These are phyloP conservation scores for Scartelaos histophorus DNA, from an alignment of 2,113 vertebrate species.

Conservation along the genomic window DNA sequence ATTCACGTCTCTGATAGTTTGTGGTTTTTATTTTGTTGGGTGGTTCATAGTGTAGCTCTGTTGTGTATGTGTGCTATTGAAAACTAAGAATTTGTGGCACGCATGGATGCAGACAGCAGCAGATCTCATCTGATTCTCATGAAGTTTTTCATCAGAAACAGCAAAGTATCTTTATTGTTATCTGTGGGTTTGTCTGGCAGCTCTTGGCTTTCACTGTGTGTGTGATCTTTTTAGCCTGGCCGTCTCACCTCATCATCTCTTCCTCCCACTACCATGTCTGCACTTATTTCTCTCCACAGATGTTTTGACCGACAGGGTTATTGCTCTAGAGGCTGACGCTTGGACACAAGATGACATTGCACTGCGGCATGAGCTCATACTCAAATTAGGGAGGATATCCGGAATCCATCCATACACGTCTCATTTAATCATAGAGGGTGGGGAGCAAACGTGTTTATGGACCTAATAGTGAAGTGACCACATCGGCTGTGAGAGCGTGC, in stretches of 20 bases:
- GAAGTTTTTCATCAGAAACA: slow-evolving; percentile 27
- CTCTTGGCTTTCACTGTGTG: slow-evolving; percentile 28
- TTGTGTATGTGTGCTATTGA: slow-evolving; percentile 12
- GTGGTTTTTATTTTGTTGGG: slow-evolving; percentile 34
- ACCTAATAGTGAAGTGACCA: slow-evolving; percentile 38
- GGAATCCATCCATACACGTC: slow-evolving; percentile 68
- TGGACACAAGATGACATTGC: slow-evolving; percentile 66
- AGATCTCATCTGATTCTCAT: slow-evolving; percentile 21
- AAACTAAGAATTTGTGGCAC: neutral
- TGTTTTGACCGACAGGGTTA: slow-evolving; percentile 73
- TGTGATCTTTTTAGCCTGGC: slow-evolving; percentile 27
- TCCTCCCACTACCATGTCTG: slow-evolving; percentile 36
- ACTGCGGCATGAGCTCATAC: slow-evolving; percentile 71
- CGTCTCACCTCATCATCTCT: slow-evolving; percentile 43
- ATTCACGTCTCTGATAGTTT: neutral
- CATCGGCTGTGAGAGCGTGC: slow-evolving; percentile 29
- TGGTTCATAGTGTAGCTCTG: slow-evolving; percentile 21
- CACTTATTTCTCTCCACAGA: slow-evolving; percentile 63
- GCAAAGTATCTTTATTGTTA: slow-evolving; percentile 36
- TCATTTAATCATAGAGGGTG: slow-evolving; percentile 69
- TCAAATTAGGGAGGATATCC: slow-evolving; percentile 78
- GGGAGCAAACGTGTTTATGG: slow-evolving; percentile 62
- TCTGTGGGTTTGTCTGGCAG: slow-evolving; percentile 46
- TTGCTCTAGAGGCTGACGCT: slow-evolving; percentile 69
- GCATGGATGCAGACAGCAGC: slow-evolving; percentile 15